These are phyloP conservation scores for Channallabes apus DNA, from an alignment of 2,797 vertebrate genomes.

Conservation along the genomic window DNA sequence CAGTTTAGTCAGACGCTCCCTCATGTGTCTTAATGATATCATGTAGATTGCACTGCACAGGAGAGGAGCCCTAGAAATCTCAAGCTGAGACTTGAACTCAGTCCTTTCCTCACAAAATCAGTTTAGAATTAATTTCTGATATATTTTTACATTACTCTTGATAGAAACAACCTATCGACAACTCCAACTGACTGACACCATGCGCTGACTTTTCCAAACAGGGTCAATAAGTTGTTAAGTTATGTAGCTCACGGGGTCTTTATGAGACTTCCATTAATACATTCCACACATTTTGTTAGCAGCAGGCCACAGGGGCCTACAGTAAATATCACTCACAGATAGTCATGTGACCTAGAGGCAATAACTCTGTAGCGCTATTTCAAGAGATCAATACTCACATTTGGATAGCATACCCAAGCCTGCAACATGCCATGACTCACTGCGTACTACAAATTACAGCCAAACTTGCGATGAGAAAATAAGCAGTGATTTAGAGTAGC, in stretches of 20 bases:
- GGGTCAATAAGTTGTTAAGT: conserved; percentile 22
- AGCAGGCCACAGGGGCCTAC: conserved; percentile 53
- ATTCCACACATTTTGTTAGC: conserved; percentile 56
- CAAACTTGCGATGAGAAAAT: conserved; percentile 52
- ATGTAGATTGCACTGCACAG: neutral
- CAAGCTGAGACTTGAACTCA: conserved; percentile 6
- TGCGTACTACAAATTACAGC: conserved; percentile 52
- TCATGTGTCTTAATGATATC: neutral
- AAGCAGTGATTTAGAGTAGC: conserved; percentile 57
- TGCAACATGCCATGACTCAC: conserved; percentile 35
- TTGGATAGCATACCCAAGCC: conserved; percentile 21
- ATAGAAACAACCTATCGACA: neutral
- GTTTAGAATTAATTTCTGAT: neutral
- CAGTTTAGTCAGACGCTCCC: neutral
- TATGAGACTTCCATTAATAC: conserved; percentile 38
- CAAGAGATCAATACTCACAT: conserved; percentile 50
- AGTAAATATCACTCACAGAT: conserved; percentile 50
- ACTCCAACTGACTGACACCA: neutral
- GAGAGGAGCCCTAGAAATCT: conserved; percentile 2
- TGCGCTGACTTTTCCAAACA: conserved; percentile 18
- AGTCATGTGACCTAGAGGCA: conserved; percentile 53
- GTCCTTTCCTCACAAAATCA: neutral
- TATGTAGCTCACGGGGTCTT: conserved; percentile 7
- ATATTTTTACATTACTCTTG: neutral
- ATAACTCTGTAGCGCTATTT: conserved; percentile 60